phyloP scores from a whole-genome alignment of 2,888 invertebrate genomes.

The Leptopilina myrica region DNA sequence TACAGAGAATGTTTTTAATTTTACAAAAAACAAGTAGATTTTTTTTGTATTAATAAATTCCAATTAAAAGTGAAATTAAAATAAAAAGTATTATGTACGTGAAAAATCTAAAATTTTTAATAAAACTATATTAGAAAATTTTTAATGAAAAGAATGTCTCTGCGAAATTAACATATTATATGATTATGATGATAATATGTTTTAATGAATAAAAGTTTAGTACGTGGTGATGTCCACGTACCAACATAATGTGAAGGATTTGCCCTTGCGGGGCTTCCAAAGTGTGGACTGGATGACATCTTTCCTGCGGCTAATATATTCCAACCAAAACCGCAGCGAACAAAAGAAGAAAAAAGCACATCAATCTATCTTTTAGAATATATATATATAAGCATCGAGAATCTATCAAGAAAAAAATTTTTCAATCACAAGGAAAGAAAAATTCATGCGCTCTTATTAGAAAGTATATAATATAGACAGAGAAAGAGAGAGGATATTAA shows the following conservation, averaged over 20 bases:
- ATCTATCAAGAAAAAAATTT: not conserved
- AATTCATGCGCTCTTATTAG: not conserved
- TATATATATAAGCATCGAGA: not conserved
- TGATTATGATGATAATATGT: too few species aligned
- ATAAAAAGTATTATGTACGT: too few species aligned
- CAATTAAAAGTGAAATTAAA: too few species aligned
- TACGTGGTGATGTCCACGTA: conserved; percentile 63
- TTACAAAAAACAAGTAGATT: too few species aligned
- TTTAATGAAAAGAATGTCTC: too few species aligned
- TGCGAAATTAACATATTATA: not conserved
- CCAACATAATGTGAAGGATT: conserved; percentile 66
- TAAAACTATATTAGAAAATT: too few species aligned
- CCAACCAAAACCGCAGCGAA: conserved; percentile 44
- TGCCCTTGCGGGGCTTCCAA: conserved; percentile 72
- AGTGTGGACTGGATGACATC: conserved; percentile 70
- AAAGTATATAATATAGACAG: too few species aligned
- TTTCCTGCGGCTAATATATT: conserved; percentile 66
- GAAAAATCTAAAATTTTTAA: too few species aligned
- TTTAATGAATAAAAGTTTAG: conserved; percentile 37
- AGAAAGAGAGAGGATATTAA: not conserved
- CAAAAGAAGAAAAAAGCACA: conserved; percentile 52
- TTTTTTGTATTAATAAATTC: too few species aligned
- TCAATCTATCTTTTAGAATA: conserved; percentile 34
- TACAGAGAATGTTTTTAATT: too few species aligned
- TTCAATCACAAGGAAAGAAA: not conserved